Evolutionary conservation across 37 sponge, comb jelly and placozoan genomes (phyloP), one percentile per base, ranked within the genome.

Genomic region (Beroe forskalii): DNA sequence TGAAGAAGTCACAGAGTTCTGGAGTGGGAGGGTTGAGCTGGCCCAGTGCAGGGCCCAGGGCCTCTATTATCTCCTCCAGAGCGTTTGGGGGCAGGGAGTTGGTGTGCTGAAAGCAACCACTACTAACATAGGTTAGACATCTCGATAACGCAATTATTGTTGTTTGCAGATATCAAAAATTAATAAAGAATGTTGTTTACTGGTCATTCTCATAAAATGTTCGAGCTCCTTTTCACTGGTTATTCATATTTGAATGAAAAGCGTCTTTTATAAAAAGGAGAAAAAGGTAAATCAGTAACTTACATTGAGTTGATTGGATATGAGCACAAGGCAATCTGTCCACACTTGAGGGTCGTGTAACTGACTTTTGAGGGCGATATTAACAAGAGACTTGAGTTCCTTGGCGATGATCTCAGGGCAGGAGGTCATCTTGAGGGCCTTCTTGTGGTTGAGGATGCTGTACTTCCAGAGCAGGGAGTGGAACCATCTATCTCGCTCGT

Each of bases 1-100:
- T 72, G 38, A 72, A 72, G 35, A 72, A 72, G 39, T 72, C 75
- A 20, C 75, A 72, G 12, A 72, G 30, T 72, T 72, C 75, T 72
- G 75, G 75, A 12, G 75, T 72, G 40, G 75, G 75, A 38, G 75
- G 75, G 75, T 72, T 72, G 38, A 72, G 75, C 35, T 72, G 75
- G 22, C 23, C 31, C 28, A 72, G 75, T 35, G 75, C 75, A 33
- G 75, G 75, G 32, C 75, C 75, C 75, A 72, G 40, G 28, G 75
- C 75, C 75, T 72, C 75, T 72, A 72, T 72, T 4, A 72, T 72
- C 38, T 72, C 75, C 38, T 72, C 75, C 1, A 72, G 75, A 39
- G 75, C 75, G 40, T 72, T 72, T 3, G 75, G 75, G 38, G 75
- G 75, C 40, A 72, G 30, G 32, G 75, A 72, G 30, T 72, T 72